Evolutionary conservation across 2,113 vertebrate genomes (phyloP).

Genomic region (Sorex fumeus): DNA sequence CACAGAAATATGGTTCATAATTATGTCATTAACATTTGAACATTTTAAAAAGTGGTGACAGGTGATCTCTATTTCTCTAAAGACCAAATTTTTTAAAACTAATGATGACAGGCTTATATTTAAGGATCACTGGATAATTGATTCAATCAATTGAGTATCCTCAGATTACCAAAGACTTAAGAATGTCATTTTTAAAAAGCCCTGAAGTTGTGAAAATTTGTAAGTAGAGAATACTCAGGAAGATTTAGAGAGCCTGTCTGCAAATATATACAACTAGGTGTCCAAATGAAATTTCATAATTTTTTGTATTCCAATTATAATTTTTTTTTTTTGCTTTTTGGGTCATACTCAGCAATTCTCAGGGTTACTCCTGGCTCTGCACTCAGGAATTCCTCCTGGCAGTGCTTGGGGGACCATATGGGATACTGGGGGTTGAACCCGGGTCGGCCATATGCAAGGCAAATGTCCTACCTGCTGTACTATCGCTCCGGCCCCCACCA

Average conservation of each 20-base stretch:
- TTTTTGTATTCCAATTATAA: neutral
- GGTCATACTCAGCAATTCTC: too few relatives aligned
- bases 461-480: too few relatives aligned
- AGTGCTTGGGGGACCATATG: too few relatives aligned
- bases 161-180: slow-evolving; percentile 16
- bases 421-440: too few relatives aligned
- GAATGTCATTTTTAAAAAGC: slow-evolving; percentile 38
- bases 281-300: neutral
- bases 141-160: slow-evolving; percentile 32
- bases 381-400: too few relatives aligned
- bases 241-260: neutral
- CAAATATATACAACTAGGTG: neutral
- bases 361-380: too few relatives aligned
- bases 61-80: slow-evolving; percentile 39
- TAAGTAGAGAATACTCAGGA: neutral
- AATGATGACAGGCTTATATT: slow-evolving; percentile 24
- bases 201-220: neutral
- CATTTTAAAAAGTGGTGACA: neutral
- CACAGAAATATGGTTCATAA: slow-evolving; percentile 2
- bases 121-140: slow-evolving; percentile 38
- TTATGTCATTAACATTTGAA: slow-evolving; percentile 22
- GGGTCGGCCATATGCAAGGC: too few relatives aligned
- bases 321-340: too few relatives aligned
- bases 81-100: slow-evolving; percentile 39
- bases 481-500: too few relatives aligned